Evolutionary conservation across 2,888 invertebrate genomes (phyloP), one percentile per base, ranked within the genome.

Genomic region (Ptychoptera contaminata): DNA sequence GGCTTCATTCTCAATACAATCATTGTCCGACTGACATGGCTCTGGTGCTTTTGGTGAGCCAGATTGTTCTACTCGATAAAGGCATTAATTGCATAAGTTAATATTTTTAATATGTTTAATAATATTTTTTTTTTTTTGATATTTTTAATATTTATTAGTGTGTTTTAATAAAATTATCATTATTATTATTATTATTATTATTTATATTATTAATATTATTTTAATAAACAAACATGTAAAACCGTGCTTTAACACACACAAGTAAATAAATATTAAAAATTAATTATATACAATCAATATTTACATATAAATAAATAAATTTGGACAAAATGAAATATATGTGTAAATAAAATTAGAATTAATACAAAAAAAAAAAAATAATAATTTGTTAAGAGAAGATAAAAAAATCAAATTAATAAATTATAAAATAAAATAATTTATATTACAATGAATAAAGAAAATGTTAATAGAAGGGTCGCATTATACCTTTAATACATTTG

Each of bases 1-100:
- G 59, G 83, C 81, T 70, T 84, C 82, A 54, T 73, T 78, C 60
- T 80, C 79, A 68, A 82, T 79, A 70, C 87, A 87, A 68, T 87
- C 82, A 61, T 77, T 78, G 68, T 86, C 82, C 62, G 80, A 79
- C 67, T 79, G 76, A 71, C 86, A 87, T 59, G 82, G 80, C 67
- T 78, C 82, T 15, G 31, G 31, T 56, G 77, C 80, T 67, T 79
- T 80, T 57, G 75, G 71, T 62, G 72, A 73, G 63, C 77, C 79
- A 57, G 76, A 74, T 61, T 78, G 72, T 72, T 78, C 81, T 81
- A 75, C 55, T 58, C 54, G 36, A 48, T 23, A 23, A 23, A 23
- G 23, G 23, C 23, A 23, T 23, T 23, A 23, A 23, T 23, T 23
- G 23, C 23, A 23, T 23, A 23, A 23, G 23, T 23, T 23, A 23